phyloP scores from a whole-genome alignment of 2,888 invertebrate genomes.

The Hydraecia micacea region DNA sequence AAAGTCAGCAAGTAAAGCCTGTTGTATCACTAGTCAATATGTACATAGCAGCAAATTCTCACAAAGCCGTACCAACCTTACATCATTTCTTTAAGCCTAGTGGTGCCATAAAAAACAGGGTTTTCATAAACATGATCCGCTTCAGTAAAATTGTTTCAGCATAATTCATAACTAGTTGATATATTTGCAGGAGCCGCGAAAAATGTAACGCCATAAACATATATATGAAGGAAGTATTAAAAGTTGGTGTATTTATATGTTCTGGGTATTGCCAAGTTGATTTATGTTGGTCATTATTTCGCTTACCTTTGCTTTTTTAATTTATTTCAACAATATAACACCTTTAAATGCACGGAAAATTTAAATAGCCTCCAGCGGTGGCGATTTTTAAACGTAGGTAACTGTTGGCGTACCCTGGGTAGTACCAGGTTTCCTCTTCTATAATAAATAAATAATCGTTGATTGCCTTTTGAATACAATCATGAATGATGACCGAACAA shows the following conservation, averaged over 20 bases:
- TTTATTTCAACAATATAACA: constrained; percentile 33
- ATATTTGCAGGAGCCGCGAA: constrained; percentile 36
- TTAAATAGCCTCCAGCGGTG: constrained; percentile 2
- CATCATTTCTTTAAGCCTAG: constrained; percentile 38
- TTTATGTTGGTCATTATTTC: constrained; percentile 52
- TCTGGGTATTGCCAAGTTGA: constrained; percentile 46
- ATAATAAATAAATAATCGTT: not conserved
- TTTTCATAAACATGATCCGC: constrained; percentile 54
- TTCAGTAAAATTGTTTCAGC: constrained; percentile 56
- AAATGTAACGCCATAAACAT: constrained; percentile 44
- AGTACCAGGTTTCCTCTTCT: not conserved
- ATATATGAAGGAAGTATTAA: constrained; percentile 50
- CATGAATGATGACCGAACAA: too few relatives aligned
- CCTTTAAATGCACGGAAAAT: constrained; percentile 10
- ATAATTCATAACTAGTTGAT: constrained; percentile 54
- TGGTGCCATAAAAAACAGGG: constrained; percentile 53
- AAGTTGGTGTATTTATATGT: constrained; percentile 52
- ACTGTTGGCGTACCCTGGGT: not conserved
- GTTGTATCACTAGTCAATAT: not conserved
- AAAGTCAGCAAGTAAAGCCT: not conserved
- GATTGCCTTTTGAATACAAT: too few relatives aligned
- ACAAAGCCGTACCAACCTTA: constrained; percentile 8
- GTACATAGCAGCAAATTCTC: not conserved
- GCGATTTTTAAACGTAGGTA: not conserved
- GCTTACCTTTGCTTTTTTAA: constrained; percentile 29